Conservation (phyloP, 1,140 invertebrate species). For the Hylaeus anthracinus region DNA sequence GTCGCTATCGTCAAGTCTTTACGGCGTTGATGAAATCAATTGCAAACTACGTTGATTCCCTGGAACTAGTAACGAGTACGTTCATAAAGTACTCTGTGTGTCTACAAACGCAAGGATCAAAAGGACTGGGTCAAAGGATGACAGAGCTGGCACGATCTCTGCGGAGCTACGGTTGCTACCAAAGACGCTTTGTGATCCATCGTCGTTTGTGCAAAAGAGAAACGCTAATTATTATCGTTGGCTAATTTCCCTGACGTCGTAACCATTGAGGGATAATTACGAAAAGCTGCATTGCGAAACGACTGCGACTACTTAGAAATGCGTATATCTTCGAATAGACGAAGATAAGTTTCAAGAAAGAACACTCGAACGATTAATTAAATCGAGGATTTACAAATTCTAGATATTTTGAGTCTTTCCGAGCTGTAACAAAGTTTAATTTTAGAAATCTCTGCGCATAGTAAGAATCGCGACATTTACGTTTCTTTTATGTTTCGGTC, state of each 20-base stretch:
- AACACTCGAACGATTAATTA: no score
- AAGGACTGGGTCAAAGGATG: conserved; percentile 49
- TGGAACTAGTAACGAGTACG: neutral
- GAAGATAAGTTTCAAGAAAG: no score
- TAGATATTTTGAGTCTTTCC: no score
- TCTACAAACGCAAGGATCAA: conserved; percentile 46
- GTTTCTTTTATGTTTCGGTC: no score
- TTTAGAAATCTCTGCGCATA: no score
- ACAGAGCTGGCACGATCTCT: conserved; percentile 37
- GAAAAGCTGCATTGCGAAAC: neutral
- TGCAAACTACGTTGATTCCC: conserved; percentile 3
- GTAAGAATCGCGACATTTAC: no score
- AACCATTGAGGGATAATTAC: conserved; percentile 36
- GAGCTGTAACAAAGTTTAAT: no score
- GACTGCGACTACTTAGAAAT: neutral
- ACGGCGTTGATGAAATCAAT: conserved; percentile 10
- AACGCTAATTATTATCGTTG: conserved; percentile 62
- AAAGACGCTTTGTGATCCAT: conserved; percentile 53
- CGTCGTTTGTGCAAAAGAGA: conserved; percentile 55
- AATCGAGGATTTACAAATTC: no score
- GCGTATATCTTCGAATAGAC: neutral
- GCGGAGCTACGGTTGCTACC: conserved; percentile 19
- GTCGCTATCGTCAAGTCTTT: neutral
- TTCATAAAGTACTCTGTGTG: conserved; percentile 13
- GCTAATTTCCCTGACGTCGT: conserved; percentile 55